Percentiles rank a stretch among this genome's conserved stretches.
Conservation (phyloP, 1,140 invertebrate genomes). For the Drosophila funebris region DNA sequence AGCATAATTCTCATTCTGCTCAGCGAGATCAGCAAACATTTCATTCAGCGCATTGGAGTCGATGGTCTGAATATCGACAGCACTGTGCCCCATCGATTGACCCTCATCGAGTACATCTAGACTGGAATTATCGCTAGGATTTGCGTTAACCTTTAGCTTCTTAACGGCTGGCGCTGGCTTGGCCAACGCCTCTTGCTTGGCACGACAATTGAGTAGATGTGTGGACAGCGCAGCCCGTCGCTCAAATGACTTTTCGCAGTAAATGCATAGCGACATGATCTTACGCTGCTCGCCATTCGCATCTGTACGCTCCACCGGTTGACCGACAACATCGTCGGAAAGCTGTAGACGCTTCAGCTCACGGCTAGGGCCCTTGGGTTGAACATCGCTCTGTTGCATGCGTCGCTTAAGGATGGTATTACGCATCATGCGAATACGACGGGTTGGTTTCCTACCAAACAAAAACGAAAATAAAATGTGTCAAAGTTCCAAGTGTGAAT, state of each 20-base stretch:
- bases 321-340: constrained; percentile 63
- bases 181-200: constrained; percentile 67
- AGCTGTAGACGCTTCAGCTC: constrained; percentile 72
- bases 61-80: constrained; percentile 23
- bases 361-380: constrained; percentile 68
- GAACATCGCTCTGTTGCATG: constrained; percentile 69
- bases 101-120: constrained; percentile 37
- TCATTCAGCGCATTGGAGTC: constrained; percentile 45
- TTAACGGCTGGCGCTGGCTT: constrained; percentile 59
- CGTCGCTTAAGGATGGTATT: constrained; percentile 74
- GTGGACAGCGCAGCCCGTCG: constrained; percentile 87
- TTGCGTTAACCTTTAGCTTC: constrained; percentile 49
- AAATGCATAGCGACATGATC: constrained; percentile 85
- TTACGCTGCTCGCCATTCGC: constrained; percentile 56
- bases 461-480: background rate
- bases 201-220: constrained; percentile 86
- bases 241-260: constrained; percentile 88
- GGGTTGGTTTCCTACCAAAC: constrained; percentile 66
- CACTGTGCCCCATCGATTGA: background rate
- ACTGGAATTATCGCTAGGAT: constrained; percentile 24
- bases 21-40: constrained; percentile 64
- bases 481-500: background rate
- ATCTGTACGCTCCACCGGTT: constrained; percentile 38
- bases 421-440: constrained; percentile 78
- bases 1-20: constrained; percentile 47